Evolutionary conservation across 2,113 vertebrate genomes (phyloP).

Genomic region (Symphodus melops): DNA sequence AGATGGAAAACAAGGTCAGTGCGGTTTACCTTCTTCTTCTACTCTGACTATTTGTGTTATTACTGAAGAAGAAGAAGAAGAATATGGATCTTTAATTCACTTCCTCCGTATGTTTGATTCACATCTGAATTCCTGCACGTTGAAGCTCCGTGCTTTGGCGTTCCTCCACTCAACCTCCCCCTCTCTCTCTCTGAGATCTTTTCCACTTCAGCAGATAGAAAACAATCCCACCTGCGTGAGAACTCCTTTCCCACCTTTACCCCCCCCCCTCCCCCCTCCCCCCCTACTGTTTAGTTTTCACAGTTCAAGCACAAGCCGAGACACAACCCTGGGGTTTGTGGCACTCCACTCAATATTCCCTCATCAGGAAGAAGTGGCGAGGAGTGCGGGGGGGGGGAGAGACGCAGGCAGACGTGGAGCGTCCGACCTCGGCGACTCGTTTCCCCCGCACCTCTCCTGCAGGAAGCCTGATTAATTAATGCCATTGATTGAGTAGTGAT

Average conservation of each 20-base stretch:
- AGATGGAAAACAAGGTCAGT: too few relatives aligned
- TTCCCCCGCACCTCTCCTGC: constrained; percentile 9
- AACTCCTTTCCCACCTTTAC: constrained; percentile 65
- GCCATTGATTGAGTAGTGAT: constrained; percentile 59
- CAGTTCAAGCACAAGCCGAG: constrained; percentile 65
- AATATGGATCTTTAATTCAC: too few relatives aligned
- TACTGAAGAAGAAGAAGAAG: too few relatives aligned
- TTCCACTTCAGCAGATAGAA: constrained; percentile 74
- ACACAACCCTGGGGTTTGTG: constrained; percentile 61
- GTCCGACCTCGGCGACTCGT: constrained; percentile 10
- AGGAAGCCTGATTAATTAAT: constrained; percentile 67
- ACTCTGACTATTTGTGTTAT: too few relatives aligned
- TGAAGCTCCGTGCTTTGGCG: constrained; percentile 43
- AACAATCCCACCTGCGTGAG: constrained; percentile 74
- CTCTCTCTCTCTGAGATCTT: constrained; percentile 67
- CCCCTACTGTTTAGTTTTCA: constrained; percentile 42
- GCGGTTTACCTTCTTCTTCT: too few relatives aligned
- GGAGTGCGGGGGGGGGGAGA: constrained; percentile 33
- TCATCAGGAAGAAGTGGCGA: constrained; percentile 68
- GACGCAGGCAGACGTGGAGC: constrained; percentile 40
- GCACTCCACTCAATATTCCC: constrained; percentile 71
- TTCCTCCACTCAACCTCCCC: constrained; percentile 59
- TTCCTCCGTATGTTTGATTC: background rate
- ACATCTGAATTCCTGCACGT: constrained; percentile 18
- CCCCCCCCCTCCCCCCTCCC: constrained; percentile 40